Conservation (phyloP, 1,140 invertebrate species). For the Anagrus nilaparvatae region DNA sequence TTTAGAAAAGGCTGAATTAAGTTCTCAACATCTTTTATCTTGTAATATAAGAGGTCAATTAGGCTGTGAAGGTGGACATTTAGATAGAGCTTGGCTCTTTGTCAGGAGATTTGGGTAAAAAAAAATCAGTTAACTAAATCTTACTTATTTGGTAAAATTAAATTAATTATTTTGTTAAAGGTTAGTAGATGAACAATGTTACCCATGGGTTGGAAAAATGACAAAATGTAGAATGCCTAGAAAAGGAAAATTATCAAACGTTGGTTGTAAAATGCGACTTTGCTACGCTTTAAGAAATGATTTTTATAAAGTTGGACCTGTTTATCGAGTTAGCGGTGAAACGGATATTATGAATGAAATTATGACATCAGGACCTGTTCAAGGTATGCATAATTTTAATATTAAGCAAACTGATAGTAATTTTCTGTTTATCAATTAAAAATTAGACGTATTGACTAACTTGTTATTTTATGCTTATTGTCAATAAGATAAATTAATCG, state of each 20-base stretch:
- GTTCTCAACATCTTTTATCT: conserved; percentile 75
- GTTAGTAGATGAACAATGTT: conserved; percentile 70
- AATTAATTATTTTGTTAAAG: conserved; percentile 36
- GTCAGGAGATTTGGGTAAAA: conserved; percentile 72
- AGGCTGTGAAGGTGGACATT: conserved; percentile 76
- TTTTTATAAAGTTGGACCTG: conserved; percentile 71
- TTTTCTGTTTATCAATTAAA: too few relatives aligned
- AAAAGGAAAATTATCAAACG: conserved; percentile 37
- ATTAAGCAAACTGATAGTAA: too few relatives aligned
- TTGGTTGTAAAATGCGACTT: conserved; percentile 40
- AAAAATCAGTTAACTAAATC: neutral
- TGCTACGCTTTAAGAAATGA: conserved; percentile 42
- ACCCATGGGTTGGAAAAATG: conserved; percentile 60
- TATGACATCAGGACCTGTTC: conserved; percentile 82
- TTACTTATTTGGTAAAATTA: neutral
- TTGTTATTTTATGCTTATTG: too few relatives aligned
- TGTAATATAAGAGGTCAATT: conserved; percentile 68
- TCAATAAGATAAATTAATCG: too few relatives aligned
- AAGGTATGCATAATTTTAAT: conserved; percentile 56
- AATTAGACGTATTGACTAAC: too few relatives aligned
- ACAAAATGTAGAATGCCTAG: conserved; percentile 48
- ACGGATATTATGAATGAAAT: conserved; percentile 89
- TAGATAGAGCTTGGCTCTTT: conserved; percentile 86
- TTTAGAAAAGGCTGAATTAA: conserved; percentile 55
- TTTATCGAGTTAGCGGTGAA: conserved; percentile 67